Evolutionary conservation across 2,888 invertebrate species (phyloP).

Genomic region (Tetranychus piercei): DNA sequence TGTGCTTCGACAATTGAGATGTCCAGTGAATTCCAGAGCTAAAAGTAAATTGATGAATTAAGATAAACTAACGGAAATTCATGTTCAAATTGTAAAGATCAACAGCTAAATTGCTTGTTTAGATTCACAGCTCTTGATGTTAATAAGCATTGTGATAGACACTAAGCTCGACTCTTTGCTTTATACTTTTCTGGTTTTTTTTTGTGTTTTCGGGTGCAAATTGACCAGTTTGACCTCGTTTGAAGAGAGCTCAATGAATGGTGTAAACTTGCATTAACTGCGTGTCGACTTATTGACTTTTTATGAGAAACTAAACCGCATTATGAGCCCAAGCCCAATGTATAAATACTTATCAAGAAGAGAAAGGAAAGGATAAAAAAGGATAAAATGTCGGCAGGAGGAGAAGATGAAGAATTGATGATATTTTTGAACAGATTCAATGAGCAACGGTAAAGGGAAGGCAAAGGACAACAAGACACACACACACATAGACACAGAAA

Average conservation of each 20-base stretch:
- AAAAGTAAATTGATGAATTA: no score
- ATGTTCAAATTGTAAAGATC: no score
- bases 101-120: no score
- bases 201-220: neutral
- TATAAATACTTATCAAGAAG: neutral
- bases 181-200: no score
- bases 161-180: no score
- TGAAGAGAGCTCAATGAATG: neutral
- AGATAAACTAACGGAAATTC: no score
- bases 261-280: neutral
- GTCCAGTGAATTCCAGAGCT: no score
- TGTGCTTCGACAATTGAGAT: no score
- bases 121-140: no score
- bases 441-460: neutral
- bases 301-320: neutral
- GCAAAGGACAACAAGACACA: no score
- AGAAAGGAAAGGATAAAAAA: neutral
- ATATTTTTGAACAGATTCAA: neutral
- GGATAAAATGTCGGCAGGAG: neutral
- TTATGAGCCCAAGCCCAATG: neutral
- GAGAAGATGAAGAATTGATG: neutral
- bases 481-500: no score
- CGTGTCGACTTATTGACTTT: neutral
- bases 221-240: neutral
- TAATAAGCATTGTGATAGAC: no score